Evolutionary conservation across 2,888 invertebrate genomes (phyloP), one percentile per base, ranked within the genome.

Genomic region (Byasa hedistus): DNA sequence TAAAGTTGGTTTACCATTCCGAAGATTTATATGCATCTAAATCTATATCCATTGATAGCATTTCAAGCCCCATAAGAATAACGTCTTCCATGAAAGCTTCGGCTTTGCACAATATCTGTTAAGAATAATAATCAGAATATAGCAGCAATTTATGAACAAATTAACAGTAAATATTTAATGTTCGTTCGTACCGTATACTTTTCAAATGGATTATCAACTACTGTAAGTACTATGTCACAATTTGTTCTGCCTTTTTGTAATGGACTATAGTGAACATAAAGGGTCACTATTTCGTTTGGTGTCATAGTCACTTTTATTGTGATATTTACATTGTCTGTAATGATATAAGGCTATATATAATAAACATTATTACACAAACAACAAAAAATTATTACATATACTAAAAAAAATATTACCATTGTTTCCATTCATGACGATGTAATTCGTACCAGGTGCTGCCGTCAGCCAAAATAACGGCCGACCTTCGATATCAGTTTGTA

Each of bases 41-140:
- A 73, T 90, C 89, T 15, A 76, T 72, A 27, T 89, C 89, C 87
- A 91, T 86, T 17, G 91, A 79, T 19, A 91, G 81, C 91, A 91
- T 89, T 74, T 89, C 85, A 27, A 91, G 76, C 1, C 89, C 89
- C 52, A 84, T 69, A 61, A 91, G 72, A 69, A 90, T 85, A 2
- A 91, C 85, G 71, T 91, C 91, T 78, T 90, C 91, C 81, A 88
- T 85, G 71, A 91, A 91, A 0, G 89, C 86, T 78, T 91, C 91
- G 10, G 83, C 89, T 76, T 90, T 87, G 74, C 91, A 91, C 24
- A 84, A 65, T 23, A 91, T 75, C 91, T 91, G 10, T 65, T 54
- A 48, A 48, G 39, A 60, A 54, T 2, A 54, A 66, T 19, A 64
- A 12, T 63, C 54, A 24, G 17, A 64, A 3, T 23, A 55, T 57